A percentile compares a stretch with the other conserved stretches of the same genome.
phyloP scores from a whole-genome alignment of 2,888 invertebrate species.

The Apoderus coryli region DNA sequence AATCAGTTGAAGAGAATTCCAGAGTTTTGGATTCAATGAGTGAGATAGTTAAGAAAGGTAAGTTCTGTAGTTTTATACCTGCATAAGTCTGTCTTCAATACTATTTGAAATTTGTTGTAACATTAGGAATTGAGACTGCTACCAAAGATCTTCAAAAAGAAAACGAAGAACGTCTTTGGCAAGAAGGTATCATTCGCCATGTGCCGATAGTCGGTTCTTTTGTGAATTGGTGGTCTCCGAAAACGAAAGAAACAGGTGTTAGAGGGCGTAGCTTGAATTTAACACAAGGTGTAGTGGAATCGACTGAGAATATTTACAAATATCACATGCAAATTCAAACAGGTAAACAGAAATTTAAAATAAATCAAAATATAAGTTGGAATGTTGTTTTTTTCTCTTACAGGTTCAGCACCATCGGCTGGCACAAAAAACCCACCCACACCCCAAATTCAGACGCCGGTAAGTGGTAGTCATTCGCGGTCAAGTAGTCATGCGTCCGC shows the following conservation, averaged over 20 bases:
- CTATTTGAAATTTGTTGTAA: too few species aligned
- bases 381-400: too few species aligned
- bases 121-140: conserved; percentile 83
- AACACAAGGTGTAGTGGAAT: conserved; percentile 61
- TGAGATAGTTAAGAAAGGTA: conserved; percentile 80
- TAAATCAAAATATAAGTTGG: too few species aligned
- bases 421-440: conserved; percentile 50
- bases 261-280: conserved; percentile 74
- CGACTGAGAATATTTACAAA: conserved; percentile 66
- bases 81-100: too few species aligned
- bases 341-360: conserved; percentile 26
- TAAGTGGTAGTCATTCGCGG: conserved; percentile 46
- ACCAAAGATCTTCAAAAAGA: conserved; percentile 83
- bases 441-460: conserved; percentile 53
- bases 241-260: conserved; percentile 54
- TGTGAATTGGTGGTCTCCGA: conserved; percentile 92
- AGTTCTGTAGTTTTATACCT: too few species aligned
- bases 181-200: conserved; percentile 86
- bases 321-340: conserved; percentile 69
- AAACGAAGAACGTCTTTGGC: conserved; percentile 79
- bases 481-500: conserved; percentile 44
- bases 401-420: conserved; percentile 30
- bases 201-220: conserved; percentile 90
- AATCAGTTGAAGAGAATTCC: conserved; percentile 87
- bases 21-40: conserved; percentile 88